Evolutionary conservation across 1,140 invertebrate species (phyloP), one percentile per base, ranked within the genome.

Genomic region (Drosophila watanabei): DNA sequence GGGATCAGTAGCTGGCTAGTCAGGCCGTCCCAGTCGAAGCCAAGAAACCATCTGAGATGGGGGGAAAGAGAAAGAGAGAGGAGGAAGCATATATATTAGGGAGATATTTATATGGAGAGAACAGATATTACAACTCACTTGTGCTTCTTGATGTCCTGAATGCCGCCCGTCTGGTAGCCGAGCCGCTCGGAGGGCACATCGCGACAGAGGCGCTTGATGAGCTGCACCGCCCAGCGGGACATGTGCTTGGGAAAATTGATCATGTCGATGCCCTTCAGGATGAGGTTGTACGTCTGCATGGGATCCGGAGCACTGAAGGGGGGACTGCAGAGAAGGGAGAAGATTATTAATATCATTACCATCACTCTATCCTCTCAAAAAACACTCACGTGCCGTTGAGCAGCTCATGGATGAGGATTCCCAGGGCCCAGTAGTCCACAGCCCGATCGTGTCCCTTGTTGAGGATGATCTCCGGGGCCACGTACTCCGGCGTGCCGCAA

Each of bases 131-230:
- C 24, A 24, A 24, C 48, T 1, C 93, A 99, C 96, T 97, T 97
- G 93, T 99, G 98, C 92, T 97, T 98, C 84, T 98, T 96, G 56
- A 99, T 98, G 92, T 99, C 98, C 75, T 96, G 95, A 33, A 99
- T 97, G 11, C 98, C 98, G 61, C 97, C 97, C 85, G 97, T 95
- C 80, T 98, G 97, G 91, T 98, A 99, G 1, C 99, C 99, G 2
- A 99, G 94, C 65, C 99, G 94, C 93, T 99, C 99, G 5, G 97
- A 96, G 0, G 98, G 98, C 62, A 96, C 96, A 66, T 98, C 96
- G 62, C 97, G 95, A 88, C 98, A 98, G 0, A 99, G 94, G 83
- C 97, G 97, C 82, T 97, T 98, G 20, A 99, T 98, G 6, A 99
- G 94, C 85, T 96, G 95, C 79, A 96, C 96, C 1, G 97, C 98